phyloP scores from a whole-genome alignment of 1,140 invertebrate species.

The Ditylenchus dipsaci region DNA sequence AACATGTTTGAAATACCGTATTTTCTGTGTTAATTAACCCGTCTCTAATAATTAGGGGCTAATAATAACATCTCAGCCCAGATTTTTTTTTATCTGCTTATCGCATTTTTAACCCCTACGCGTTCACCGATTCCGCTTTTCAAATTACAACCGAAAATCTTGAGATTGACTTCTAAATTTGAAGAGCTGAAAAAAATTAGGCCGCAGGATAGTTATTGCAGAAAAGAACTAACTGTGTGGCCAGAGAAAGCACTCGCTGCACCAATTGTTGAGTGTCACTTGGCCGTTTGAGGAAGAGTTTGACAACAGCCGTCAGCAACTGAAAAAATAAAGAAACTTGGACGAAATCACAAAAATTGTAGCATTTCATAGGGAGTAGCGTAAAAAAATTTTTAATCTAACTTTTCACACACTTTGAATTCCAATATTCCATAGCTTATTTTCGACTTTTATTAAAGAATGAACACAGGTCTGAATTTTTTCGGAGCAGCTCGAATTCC shows the following conservation, averaged over 20 bases:
- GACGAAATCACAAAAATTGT: background rate
- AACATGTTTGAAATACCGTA: background rate
- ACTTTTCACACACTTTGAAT: too few relatives aligned
- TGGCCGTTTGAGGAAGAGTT: conserved; percentile 93
- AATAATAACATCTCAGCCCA: too few relatives aligned
- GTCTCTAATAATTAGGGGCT: background rate
- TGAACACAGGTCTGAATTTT: background rate
- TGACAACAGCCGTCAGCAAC: conserved; percentile 68
- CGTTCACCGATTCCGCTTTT: too few relatives aligned
- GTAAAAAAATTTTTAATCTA: background rate
- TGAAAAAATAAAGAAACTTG: background rate
- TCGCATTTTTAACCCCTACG: too few relatives aligned
- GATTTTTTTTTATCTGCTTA: too few relatives aligned
- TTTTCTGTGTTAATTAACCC: background rate
- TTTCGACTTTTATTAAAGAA: too few relatives aligned
- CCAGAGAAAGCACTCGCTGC: conserved; percentile 67
- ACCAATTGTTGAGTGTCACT: conserved; percentile 97
- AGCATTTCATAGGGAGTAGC: background rate
- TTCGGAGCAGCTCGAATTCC: too few relatives aligned
- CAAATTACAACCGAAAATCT: too few relatives aligned
- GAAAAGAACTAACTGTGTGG: conserved; percentile 47
- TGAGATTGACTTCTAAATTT: too few relatives aligned
- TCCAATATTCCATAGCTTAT: too few relatives aligned
- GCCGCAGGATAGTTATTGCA: conserved; percentile 29
- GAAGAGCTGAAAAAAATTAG: too few relatives aligned